These are phyloP conservation scores for Drosophila hydei DNA, from an alignment of 1,140 invertebrate species.

Conservation along the genomic window DNA sequence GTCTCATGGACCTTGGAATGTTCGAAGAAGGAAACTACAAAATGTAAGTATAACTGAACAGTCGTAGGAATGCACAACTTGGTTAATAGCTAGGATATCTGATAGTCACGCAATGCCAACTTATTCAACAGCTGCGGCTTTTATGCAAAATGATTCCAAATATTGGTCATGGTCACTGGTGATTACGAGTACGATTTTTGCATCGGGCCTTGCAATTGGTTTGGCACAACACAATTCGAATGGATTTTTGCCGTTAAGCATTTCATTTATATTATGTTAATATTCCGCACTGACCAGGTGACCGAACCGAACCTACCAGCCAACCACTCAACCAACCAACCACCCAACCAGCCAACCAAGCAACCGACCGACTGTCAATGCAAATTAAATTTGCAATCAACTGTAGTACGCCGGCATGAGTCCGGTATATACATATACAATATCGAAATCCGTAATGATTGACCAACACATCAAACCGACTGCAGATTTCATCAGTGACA, in stretches of 20 bases:
- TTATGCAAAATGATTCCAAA: conserved; percentile 17
- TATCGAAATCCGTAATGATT: conserved; percentile 15
- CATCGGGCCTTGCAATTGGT: conserved; percentile 23
- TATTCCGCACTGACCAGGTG: conserved; percentile 19
- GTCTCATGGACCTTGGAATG: too few species aligned
- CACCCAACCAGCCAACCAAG: conserved; percentile 1
- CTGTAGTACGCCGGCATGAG: conserved; percentile 6
- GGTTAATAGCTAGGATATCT: conserved; percentile 24
- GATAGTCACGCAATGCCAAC: background rate
- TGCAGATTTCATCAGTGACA: background rate
- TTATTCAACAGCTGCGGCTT: background rate
- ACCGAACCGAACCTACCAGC: background rate
- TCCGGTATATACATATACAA: conserved; percentile 10
- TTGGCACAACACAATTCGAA: conserved; percentile 34
- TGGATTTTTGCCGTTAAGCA: conserved; percentile 30
- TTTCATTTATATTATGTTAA: conserved; percentile 47
- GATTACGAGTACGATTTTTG: conserved; percentile 35
- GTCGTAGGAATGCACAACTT: too few species aligned
- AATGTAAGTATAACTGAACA: too few species aligned
- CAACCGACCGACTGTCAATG: conserved; percentile 20
- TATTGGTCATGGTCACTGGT: conserved; percentile 27
- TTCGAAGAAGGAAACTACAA: too few species aligned
- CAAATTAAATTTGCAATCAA: conserved; percentile 49
- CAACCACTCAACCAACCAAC: background rate
- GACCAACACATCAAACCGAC: conserved; percentile 16